Evolutionary conservation across 2,113 vertebrate species (phyloP).

Genomic region (Serinus canaria): DNA sequence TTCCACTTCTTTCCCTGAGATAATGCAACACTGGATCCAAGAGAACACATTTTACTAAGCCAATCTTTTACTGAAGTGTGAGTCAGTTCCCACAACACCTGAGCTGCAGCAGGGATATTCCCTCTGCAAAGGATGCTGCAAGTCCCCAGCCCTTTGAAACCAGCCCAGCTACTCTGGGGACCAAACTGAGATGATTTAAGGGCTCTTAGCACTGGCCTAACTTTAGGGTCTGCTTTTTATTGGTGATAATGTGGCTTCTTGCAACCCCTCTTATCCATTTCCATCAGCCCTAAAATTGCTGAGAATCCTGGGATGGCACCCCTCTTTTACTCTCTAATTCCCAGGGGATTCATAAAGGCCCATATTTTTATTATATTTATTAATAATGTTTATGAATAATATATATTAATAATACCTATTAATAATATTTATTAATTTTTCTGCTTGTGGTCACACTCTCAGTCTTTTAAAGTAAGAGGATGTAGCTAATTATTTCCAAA

Average conservation of each 20-base stretch:
- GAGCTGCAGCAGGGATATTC: neutral
- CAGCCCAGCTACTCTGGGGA: neutral
- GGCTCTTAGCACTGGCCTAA: neutral
- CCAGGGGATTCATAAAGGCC: neutral
- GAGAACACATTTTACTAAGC: neutral
- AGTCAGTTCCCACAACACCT: neutral
- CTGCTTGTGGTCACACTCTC: fast-evolving
- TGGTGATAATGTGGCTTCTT: neutral
- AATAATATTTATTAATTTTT: neutral
- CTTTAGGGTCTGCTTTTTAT: neutral
- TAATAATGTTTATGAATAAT: neutral
- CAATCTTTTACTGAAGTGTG: neutral
- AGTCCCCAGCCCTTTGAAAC: neutral
- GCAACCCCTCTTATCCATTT: neutral
- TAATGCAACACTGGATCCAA: fast-evolving
- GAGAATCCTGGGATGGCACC: fast-evolving
- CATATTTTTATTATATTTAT: neutral
- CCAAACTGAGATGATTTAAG: neutral
- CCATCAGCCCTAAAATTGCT: neutral
- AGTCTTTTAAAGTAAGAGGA: neutral
- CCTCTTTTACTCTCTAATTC: neutral
- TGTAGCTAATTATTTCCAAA: neutral
- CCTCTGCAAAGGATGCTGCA: neutral
- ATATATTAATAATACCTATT: neutral
- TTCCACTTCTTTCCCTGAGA: neutral